Evolutionary conservation across 2,888 invertebrate genomes (phyloP).

Genomic region (Cheilosia urbana): DNA sequence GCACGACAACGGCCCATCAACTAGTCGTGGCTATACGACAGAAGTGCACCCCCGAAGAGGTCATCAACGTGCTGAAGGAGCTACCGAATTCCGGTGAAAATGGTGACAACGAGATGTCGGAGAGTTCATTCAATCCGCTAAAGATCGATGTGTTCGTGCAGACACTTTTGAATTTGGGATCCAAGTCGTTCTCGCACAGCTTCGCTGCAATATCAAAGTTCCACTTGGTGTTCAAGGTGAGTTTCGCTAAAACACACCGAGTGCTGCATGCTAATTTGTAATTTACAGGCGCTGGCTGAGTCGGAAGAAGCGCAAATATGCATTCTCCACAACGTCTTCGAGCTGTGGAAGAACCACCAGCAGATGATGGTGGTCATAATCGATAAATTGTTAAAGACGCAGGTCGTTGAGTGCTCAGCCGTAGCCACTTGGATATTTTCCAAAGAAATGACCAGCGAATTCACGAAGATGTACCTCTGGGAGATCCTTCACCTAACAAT

Average conservation of each 20-base stretch:
- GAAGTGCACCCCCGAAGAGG: conserved; percentile 96
- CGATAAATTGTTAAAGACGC: conserved; percentile 98
- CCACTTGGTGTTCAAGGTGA: conserved; percentile 94
- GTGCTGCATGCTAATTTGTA: neutral
- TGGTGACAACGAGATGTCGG: conserved; percentile 86
- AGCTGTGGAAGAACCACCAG: conserved; percentile 97
- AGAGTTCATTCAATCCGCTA: conserved; percentile 92
- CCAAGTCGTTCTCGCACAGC: conserved; percentile 98
- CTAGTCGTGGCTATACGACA: conserved; percentile 94
- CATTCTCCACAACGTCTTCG: conserved; percentile 95
- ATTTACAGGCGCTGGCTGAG: conserved; percentile 91
- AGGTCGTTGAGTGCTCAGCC: conserved; percentile 97
- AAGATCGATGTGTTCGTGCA: conserved; percentile 99
- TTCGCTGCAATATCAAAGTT: conserved; percentile 99
- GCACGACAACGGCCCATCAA: conserved; percentile 93
- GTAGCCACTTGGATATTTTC: conserved; percentile 99
- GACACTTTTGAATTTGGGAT: conserved; percentile 95
- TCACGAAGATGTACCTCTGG: conserved; percentile 98
- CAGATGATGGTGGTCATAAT: conserved; percentile 98
- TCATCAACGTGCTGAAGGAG: conserved; percentile 92
- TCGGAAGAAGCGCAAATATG: conserved; percentile 98
- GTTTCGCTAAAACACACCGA: conserved; percentile 54
- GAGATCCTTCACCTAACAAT: conserved; percentile 98
- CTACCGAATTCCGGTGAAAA: conserved; percentile 90
- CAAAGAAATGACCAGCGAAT: conserved; percentile 95